Base-by-base conservation (phyloP, 2,113 vertebrate genomes). In the Tursiops truncatus region DNA sequence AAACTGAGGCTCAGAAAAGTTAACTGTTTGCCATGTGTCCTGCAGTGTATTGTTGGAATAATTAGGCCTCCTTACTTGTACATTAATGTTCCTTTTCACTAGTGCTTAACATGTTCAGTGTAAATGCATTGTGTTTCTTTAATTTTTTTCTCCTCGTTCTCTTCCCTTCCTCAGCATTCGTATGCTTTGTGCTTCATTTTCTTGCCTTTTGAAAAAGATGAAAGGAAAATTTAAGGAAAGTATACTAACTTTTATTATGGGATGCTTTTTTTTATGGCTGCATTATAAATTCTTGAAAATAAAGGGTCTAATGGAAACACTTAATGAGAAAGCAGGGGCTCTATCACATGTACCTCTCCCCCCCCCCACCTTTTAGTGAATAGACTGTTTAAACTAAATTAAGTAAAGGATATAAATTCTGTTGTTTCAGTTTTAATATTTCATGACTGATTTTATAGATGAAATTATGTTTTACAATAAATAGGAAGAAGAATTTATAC, bases 391-490 rank as follows among this genome's bases (percentile, higher is more conserved):
- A 98, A 98, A 99, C 98, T 98, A 98, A 98, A 98, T 99, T 98
- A 99, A 99, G 97, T 98, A 98, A 98, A 98, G 98, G 98, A 63
- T 98, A 97, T 99, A 99, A 99, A 99, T 99, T 98, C 97, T 98
- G 98, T 99, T 99, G 98, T 99, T 99, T 98, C 97, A 98, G 90
- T 98, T 98, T 99, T 98, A 99, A 98, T 99, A 99, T 98, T 99
- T 99, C 98, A 98, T 98, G 98, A 95, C 98, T 98, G 98, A 98
- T 98, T 99, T 99, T 99, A 99, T 98, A 98, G 99, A 98, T 98
- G 98, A 98, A 98, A 98, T 98, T 99, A 98, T 98, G 98, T 98
- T 98, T 99, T 98, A 99, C 98, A 99, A 98, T 99, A 99, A 99
- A 98, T 99, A 99, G 97, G 97, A 98, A 98, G 98, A 98, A 98